Evolutionary conservation across 37 sponge, comb jelly and placozoan genomes (phyloP), one percentile per base, ranked within the genome.

Genomic region (Hexactinellida sp.): DNA sequence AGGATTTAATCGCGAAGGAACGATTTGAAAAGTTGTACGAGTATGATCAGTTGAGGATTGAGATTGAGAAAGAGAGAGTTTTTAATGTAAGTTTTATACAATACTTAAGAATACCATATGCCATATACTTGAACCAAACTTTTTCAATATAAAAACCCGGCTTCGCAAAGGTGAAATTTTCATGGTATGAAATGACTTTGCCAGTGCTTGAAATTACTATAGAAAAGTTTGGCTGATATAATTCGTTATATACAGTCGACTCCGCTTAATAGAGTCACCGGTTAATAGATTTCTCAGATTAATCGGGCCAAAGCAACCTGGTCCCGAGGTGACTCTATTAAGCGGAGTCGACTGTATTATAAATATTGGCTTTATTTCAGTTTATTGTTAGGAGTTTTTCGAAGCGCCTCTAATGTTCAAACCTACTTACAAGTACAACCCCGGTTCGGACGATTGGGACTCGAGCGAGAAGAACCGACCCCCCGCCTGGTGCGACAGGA

Each of bases 401-500:
- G 94, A 93, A 38, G 90, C 89, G 84, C 54, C 87, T 0, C 51
- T 93, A 13, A 37, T 41, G 36, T 93, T 93, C 36, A 52, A 36
- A 13, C 94, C 94, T 1, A 87, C 89, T 0, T 93, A 91, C 88
- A 93, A 91, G 54, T 93, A 86, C 37, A 82, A 85, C 1, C 88
- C 92, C 7, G 87, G 83, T 16, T 86, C 92, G 0, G 92, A 90
- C 39, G 37, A 39, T 30, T 91, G 82, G 86, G 47, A 76, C n/a
- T 86, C 55, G 28, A 90, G 88, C 36, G 88, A 87, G 37, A 93
- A 91, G 71, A 39, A 63, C 41, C 37, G 94, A 0, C 87, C 87
- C 16, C 94, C 94, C 0, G 92, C 94, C 0, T 93, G 94, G 94
- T 91, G 92, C 83, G 94, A 93, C 38, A 41, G 94, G 10, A 55